Conservation (phyloP, 2,797 vertebrate genomes). For the Philypnodon macrostomus region DNA sequence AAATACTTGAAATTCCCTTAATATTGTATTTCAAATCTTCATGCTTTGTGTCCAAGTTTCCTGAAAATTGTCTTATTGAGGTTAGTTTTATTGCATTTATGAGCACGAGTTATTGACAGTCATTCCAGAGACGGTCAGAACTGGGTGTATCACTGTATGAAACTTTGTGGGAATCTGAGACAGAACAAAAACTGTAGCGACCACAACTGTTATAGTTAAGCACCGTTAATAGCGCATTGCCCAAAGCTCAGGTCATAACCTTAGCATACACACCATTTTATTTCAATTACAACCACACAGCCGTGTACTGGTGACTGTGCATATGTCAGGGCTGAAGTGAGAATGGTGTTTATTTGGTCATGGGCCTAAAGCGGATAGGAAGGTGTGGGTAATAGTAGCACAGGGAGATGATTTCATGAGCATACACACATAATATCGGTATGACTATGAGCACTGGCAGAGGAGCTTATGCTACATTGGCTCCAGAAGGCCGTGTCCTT, state of each 20-base stretch:
- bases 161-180: conserved; percentile 29
- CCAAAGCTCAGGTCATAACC: conserved; percentile 49
- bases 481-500: conserved; percentile 58
- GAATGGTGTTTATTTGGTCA: conserved; percentile 70
- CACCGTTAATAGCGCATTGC: conserved; percentile 46
- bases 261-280: conserved; percentile 49
- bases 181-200: conserved; percentile 20
- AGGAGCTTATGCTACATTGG: conserved; percentile 73
- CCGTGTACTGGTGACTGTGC: conserved; percentile 13
- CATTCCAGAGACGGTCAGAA: background rate
- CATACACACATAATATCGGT: conserved; percentile 12
- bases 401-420: conserved; percentile 53
- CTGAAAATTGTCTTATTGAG: background rate
- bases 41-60: background rate
- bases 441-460: conserved; percentile 29
- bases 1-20: background rate
- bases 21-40: background rate
- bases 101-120: background rate
- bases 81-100: background rate
- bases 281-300: conserved; percentile 68
- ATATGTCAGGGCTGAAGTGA: conserved; percentile 41
- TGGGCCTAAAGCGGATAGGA: conserved; percentile 66
- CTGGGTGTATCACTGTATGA: conserved; percentile 3
- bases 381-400: conserved; percentile 64
- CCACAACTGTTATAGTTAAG: conserved; percentile 29